Percentiles rank a stretch among this genome's conserved stretches.
Conservation (phyloP, 2,113 vertebrate genomes). For the Cisticola juncidis region DNA sequence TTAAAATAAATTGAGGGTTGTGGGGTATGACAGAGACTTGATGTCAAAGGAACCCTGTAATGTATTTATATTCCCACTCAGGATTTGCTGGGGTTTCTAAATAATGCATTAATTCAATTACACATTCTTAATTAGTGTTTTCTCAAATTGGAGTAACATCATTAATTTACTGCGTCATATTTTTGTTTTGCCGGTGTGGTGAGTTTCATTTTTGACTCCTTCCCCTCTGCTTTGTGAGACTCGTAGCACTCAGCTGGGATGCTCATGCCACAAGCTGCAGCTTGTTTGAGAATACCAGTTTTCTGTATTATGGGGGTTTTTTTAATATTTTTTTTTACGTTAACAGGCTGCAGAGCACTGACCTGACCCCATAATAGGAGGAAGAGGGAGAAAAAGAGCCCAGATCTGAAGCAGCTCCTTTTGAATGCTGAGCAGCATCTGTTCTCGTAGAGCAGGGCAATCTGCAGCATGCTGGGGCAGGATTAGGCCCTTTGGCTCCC, state of each 20-base stretch:
- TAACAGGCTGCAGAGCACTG: not conserved
- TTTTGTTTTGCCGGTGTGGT: not conserved
- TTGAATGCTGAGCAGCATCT: not conserved
- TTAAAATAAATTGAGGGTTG: not conserved
- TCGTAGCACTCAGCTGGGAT: not conserved
- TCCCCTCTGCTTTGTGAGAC: not conserved
- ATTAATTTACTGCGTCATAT: constrained; percentile 27
- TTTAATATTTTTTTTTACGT: rapidly evolving
- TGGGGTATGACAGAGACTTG: not conserved
- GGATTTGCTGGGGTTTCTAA: not conserved
- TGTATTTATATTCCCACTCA: not conserved
- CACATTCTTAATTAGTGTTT: constrained; percentile 45
- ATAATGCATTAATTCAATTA: constrained; percentile 54
- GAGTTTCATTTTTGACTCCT: not conserved
- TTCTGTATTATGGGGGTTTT: not conserved
- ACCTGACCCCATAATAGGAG: not conserved
- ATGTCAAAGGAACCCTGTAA: not conserved
- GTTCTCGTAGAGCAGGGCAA: rapidly evolving
- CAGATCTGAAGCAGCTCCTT: not conserved
- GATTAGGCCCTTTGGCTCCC: not conserved
- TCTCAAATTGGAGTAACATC: not conserved
- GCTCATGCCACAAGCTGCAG: not conserved
- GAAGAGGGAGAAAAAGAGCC: not conserved
- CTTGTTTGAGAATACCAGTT: not conserved
- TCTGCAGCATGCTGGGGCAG: not conserved